Conservation (phyloP, 2,113 vertebrate genomes). For the Ceyx margarethae region DNA sequence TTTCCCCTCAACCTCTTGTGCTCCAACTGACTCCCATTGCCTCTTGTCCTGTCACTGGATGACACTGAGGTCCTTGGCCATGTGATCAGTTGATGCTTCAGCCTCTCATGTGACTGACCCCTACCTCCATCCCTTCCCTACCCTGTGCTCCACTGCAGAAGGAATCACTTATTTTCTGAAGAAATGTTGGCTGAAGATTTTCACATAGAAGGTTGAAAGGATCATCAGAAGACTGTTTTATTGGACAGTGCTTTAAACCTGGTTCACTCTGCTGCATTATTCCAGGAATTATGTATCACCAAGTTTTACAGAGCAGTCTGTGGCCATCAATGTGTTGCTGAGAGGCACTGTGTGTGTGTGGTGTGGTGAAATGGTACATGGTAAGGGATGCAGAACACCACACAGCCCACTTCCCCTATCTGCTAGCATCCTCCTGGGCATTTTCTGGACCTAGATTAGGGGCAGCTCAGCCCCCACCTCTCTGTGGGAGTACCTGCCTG, state of each 20-base stretch:
- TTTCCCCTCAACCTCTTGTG: too few species aligned
- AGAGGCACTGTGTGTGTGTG: background rate
- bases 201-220: background rate
- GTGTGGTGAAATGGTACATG: accelerated
- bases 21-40: too few species aligned
- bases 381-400: background rate
- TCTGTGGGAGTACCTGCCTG: accelerated
- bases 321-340: background rate
- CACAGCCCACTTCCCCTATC: background rate
- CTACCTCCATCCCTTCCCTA: background rate
- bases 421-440: background rate
- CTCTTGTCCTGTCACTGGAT: too few species aligned
- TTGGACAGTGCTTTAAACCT: background rate
- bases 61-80: background rate
- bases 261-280: background rate
- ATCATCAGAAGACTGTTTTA: background rate
- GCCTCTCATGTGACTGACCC: background rate
- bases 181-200: background rate
- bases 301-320: slow-evolving; percentile 8
- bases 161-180: background rate
- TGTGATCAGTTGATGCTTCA: background rate
- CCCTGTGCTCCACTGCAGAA: background rate
- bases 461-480: accelerated
- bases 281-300: slow-evolving; percentile 1
- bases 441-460: background rate